A percentile compares a stretch with the other conserved stretches of the same genome.
These are phyloP conservation scores for Garrulus glandarius DNA, from an alignment of 2,797 vertebrate genomes.

Conservation along the genomic window DNA sequence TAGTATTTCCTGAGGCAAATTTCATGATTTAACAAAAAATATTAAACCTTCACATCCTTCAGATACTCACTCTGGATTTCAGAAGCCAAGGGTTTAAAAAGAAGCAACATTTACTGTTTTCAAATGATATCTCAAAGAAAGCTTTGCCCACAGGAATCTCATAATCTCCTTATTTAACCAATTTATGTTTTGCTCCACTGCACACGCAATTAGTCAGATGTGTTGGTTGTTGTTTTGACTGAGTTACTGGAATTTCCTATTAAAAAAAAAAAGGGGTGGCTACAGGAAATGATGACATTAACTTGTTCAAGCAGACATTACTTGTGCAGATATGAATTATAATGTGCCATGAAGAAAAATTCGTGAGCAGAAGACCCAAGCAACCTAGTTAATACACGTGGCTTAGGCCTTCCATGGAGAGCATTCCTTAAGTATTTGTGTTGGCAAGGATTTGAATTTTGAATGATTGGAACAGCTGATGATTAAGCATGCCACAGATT, in stretches of 20 bases:
- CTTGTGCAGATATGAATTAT: not conserved
- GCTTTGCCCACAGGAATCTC: not conserved
- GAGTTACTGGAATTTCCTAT: not conserved
- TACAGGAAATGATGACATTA: not conserved
- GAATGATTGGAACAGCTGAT: not conserved
- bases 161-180: not conserved
- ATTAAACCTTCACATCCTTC: not conserved
- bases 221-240: not conserved
- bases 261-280: not conserved
- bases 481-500: not conserved
- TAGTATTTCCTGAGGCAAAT: not conserved
- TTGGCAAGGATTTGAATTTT: not conserved
- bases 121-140: not conserved
- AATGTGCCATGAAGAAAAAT: not conserved
- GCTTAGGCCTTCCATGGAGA: not conserved
- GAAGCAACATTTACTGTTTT: not conserved
- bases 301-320: not conserved
- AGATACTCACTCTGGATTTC: not conserved
- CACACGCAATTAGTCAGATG: not conserved
- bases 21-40: not conserved
- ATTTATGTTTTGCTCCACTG: not conserved
- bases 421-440: not conserved
- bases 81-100: not conserved
- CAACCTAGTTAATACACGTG: not conserved
- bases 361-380: not conserved